Percentiles rank a stretch among this genome's conserved stretches.
Conservation (phyloP, 2,888 invertebrate genomes). For the Trissonchulus latispiculum region DNA sequence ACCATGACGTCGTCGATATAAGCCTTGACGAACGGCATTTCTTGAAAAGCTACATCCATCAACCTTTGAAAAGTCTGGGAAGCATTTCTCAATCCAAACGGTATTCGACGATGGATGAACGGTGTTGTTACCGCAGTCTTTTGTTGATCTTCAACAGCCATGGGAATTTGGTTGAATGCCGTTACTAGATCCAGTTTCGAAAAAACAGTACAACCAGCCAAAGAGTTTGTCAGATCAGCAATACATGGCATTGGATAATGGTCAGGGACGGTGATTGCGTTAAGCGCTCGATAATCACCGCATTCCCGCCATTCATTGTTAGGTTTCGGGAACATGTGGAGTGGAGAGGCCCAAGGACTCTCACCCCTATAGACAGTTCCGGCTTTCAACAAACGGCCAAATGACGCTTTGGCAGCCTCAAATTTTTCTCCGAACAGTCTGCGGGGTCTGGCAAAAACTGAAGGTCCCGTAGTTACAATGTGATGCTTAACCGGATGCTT, state of each 20-base stretch:
- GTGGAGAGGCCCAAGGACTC: constrained; percentile 13
- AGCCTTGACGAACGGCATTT: neutral
- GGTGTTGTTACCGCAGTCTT: constrained; percentile 26
- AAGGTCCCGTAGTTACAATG: constrained; percentile 8
- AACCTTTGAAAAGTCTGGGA: constrained; percentile 28
- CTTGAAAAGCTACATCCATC: constrained; percentile 5
- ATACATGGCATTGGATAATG: constrained; percentile 18
- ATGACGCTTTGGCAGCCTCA: constrained; percentile 1
- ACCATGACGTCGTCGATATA: constrained; percentile 10
- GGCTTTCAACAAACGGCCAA: neutral
- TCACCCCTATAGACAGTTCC: constrained; percentile 5
- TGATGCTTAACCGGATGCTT: constrained; percentile 11
- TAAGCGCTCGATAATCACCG: constrained; percentile 20
- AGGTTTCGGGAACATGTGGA: constrained; percentile 2
- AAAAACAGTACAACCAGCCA: constrained; percentile 11
- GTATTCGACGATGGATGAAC: constrained; percentile 26
- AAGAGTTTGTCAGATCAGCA: constrained; percentile 15
- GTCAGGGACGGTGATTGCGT: constrained; percentile 11
- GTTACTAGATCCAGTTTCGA: constrained; percentile 20
- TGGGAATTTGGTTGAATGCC: constrained; percentile 22
- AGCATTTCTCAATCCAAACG: constrained; percentile 28
- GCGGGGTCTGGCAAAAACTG: constrained; percentile 7
- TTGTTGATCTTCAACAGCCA: constrained; percentile 21
- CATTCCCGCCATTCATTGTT: constrained; percentile 4
- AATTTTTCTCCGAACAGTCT: constrained; percentile 9